These are phyloP conservation scores for Hypanus sabinus DNA, from an alignment of 2,113 vertebrate genomes.

Conservation along the genomic window DNA sequence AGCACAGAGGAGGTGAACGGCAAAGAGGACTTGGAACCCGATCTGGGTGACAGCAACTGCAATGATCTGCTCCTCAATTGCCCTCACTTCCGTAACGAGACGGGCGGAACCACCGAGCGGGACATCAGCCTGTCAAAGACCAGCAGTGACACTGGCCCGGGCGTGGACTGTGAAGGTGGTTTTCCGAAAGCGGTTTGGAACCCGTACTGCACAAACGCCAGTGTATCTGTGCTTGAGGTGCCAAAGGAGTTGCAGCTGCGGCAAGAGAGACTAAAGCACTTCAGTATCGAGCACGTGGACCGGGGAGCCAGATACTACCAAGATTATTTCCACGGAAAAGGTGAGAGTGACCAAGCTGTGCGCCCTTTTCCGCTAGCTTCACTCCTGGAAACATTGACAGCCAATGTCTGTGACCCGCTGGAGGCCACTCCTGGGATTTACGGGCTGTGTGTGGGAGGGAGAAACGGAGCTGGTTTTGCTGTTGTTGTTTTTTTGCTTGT, in stretches of 20 bases:
- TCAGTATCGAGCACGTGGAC: constrained; percentile 85
- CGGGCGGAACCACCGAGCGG: constrained; percentile 67
- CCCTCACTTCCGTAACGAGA: constrained; percentile 87
- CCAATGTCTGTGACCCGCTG: too few species aligned
- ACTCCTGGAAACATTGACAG: too few species aligned
- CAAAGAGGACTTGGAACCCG: constrained; percentile 61
- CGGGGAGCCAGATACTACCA: constrained; percentile 82
- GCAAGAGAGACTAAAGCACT: constrained; percentile 63
- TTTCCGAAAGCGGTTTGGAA: constrained; percentile 42
- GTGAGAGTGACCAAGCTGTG: constrained; percentile 41
- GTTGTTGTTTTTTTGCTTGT: too few species aligned
- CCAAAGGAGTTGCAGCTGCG: constrained; percentile 59
- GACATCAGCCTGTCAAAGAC: constrained; percentile 76
- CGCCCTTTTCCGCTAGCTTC: too few species aligned
- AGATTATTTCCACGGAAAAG: constrained; percentile 75
- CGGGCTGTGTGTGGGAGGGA: too few species aligned
- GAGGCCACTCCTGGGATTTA: neutral
- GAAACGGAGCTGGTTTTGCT: too few species aligned
- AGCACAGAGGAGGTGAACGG: constrained; percentile 72
- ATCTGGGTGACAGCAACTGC: constrained; percentile 59
- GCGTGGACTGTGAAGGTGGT: constrained; percentile 40
- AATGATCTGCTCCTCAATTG: constrained; percentile 79
- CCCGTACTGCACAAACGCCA: constrained; percentile 70
- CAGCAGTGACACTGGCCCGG: neutral
- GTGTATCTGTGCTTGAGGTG: constrained; percentile 74